Base-by-base conservation (phyloP, 2,888 invertebrate species). In the Ophion costatus region DNA sequence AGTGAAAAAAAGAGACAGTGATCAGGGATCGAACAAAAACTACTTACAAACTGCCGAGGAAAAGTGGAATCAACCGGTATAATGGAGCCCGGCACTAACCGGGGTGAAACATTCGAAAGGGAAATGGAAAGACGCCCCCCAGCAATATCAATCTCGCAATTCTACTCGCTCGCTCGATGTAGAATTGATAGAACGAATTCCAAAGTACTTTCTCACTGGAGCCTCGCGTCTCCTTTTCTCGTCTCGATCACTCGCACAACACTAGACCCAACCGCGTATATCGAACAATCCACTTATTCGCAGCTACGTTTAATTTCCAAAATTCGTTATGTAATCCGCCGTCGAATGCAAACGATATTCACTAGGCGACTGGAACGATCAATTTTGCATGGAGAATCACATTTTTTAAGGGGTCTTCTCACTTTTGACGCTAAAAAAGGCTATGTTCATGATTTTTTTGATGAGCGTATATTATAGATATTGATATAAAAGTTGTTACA, bases 1-100 rank as follows among this genome's bases (percentile, higher is more conserved):
- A 33, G n/a, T 64, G 61, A 64, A 38, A n/a, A 59, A 66, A 51
- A 45, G 64, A 78, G 67, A 73, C 69, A 59, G 66, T 75, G 69
- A 71, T 70, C 75, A 67, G 64, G 64, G 69, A 76, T 73, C 74
- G 82, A 86, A 74, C 74, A 87, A 88, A 88, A 89, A 90, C 86
- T 85, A 87, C 85, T 89, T 89, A 86, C 84, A 71, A 88, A 88
- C 87, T 87, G 71, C 78, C 82, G 67, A 76, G 80, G 11, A 85
- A 84, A 80, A 83, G 80, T 69, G 86, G 80, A 86, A 86, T 87
- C 86, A 87, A 88, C 74, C 80, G 59, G 80, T n/a, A 63, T 79
- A 87, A 88, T 88, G 86, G 77, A 22, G 66, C 71, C 70, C 86
- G 82, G 79, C 29, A 76, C 64, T 74, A 69, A 78, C 45, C n/a